A percentile compares a stretch with the other conserved stretches of the same genome.
phyloP scores from a whole-genome alignment of 1,140 invertebrate species.

The Drosophila seguyi region DNA sequence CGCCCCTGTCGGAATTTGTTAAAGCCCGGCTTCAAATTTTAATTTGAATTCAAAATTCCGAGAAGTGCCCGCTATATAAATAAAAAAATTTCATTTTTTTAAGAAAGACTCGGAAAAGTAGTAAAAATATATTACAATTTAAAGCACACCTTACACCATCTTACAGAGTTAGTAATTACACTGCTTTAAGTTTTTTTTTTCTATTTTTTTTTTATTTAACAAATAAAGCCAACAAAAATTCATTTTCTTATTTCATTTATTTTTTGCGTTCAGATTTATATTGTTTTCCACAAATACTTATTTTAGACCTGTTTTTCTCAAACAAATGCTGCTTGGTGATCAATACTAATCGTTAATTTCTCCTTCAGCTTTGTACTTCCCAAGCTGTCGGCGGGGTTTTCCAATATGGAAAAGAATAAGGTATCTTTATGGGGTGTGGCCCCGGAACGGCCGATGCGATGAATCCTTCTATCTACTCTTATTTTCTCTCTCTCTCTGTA shows the following conservation, averaged over 20 bases:
- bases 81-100: no score
- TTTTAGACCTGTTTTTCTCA: slow-evolving; percentile 78
- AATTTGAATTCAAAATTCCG: no score
- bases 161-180: no score
- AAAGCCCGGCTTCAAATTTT: no score
- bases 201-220: neutral
- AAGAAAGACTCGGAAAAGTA: no score
- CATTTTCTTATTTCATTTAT: slow-evolving; percentile 23
- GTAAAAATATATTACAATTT: no score
- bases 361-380: slow-evolving; percentile 21
- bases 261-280: slow-evolving; percentile 29
- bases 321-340: slow-evolving; percentile 79
- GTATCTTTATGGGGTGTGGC: slow-evolving; percentile 31
- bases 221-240: neutral
- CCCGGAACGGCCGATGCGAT: slow-evolving; percentile 36
- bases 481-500: slow-evolving; percentile 17
- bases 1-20: no score
- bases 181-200: no score
- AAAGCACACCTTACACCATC: no score
- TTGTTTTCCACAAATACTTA: slow-evolving; percentile 47
- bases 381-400: slow-evolving; percentile 31
- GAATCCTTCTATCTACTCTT: slow-evolving; percentile 23
- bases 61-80: no score
- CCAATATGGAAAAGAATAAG: slow-evolving; percentile 75
- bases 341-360: slow-evolving; percentile 75